Evolutionary conservation across 1,140 invertebrate species (phyloP).

Genomic region (Batillaria attramentaria): DNA sequence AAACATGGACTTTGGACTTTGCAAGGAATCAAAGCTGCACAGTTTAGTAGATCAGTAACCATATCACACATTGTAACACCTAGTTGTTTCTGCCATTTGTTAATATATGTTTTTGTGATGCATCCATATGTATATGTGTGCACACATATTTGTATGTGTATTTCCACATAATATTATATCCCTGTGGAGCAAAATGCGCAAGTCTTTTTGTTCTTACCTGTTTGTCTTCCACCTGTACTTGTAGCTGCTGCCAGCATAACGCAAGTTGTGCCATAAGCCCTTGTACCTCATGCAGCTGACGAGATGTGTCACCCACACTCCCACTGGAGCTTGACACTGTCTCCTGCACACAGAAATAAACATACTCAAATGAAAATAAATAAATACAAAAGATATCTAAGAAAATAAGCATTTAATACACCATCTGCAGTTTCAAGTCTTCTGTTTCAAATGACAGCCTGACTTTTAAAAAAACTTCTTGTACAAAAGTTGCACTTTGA

Average conservation of each 20-base stretch:
- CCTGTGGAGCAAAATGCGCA: too few species aligned
- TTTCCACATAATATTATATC: too few species aligned
- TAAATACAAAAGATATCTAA: too few species aligned
- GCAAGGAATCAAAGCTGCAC: too few species aligned
- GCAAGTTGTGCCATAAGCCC: constrained; percentile 55
- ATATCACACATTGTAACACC: too few species aligned
- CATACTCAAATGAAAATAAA: not conserved
- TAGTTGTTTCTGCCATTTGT: too few species aligned
- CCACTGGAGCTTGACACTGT: not conserved
- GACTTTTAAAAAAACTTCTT: not conserved
- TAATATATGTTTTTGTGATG: too few species aligned
- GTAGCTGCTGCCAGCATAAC: constrained; percentile 60
- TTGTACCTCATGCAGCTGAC: constrained; percentile 52
- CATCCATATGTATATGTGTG: too few species aligned
- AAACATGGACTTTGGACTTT: too few species aligned
- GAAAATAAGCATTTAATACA: not conserved
- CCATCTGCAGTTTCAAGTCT: not conserved
- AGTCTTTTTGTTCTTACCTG: constrained; percentile 56
- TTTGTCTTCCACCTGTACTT: constrained; percentile 58
- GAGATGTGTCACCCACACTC: constrained; percentile 20
- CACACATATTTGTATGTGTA: too few species aligned
- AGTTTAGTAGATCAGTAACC: too few species aligned
- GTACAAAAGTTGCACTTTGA: not conserved
- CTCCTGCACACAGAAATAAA: constrained; percentile 18
- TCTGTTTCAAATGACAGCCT: not conserved